Base-by-base conservation (phyloP, 1,140 invertebrate genomes). In the Neodiprion lecontei region DNA sequence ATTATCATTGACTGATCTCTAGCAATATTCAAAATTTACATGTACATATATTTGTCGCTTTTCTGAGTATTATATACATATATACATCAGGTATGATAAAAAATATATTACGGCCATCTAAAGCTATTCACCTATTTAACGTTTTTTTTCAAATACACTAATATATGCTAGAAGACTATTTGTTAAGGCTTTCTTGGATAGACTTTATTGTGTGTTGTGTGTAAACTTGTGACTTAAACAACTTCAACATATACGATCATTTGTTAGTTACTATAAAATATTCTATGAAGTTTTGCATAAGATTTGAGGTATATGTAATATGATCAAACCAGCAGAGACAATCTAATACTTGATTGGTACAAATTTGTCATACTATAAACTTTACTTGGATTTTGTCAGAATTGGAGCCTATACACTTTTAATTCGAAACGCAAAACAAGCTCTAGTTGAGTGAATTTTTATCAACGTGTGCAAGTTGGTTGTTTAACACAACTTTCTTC, bases 31-130 rank as follows among this genome's bases (percentile, higher is more conserved):
- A 61, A 71, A 48, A 70, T 48, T 67, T 17, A 12, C 65, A 75
- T 48, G 67, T 49, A 61, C 67, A 73, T 61, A 28, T 47, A 21
- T 76, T 74, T 69, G 49, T 72, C 69, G 11, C 47, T 71, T 8
- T 40, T 40, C 23, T 61, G 48, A 72, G 17, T 76, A 77, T 78
- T 75, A 78, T 78, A 78, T 82, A 83, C 80, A 83, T 83, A 83
- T 83, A 69, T 83, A 83, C 81, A 83, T 23, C 69, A 70, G 2
- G 68, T 80, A 67, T 82, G 80, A 79, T 82, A 81, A 82, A 82
- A 80, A 80, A 82, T 81, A 82, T 72, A 74, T 81, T 49, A 75
- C 75, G 67, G 77, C 78, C 68, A 76, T 77, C 73, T 77, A 80
- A 75, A 70, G 48, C 76, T 77, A 71, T 67, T 72, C 73, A 73